These are phyloP conservation scores for Erythrocebus patas DNA, from an alignment of 2,113 vertebrate genomes.

Conservation along the genomic window DNA sequence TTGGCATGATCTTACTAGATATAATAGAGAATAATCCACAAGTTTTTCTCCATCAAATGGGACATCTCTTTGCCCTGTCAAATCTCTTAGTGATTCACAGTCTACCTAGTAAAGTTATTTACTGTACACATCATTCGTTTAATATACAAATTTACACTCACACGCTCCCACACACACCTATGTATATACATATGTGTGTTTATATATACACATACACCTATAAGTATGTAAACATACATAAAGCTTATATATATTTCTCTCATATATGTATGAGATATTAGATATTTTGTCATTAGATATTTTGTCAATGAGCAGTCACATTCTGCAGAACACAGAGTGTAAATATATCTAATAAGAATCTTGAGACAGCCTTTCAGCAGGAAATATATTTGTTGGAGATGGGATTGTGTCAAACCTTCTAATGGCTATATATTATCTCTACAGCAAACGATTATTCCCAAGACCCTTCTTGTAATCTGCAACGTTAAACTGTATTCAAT, in stretches of 20 bases:
- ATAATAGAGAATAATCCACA: neutral
- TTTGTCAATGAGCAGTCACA: neutral
- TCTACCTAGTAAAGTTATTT: neutral
- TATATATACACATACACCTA: too few species aligned
- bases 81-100: neutral
- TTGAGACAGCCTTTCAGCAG: neutral
- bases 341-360: neutral
- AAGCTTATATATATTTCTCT: too few species aligned
- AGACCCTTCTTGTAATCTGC: neutral
- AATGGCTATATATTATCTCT: neutral
- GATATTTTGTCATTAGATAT: neutral
- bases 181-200: too few species aligned
- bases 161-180: too few species aligned
- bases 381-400: neutral
- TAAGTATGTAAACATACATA: too few species aligned
- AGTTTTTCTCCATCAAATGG: neutral
- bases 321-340: neutral
- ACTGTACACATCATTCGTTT: neutral
- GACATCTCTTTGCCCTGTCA: neutral
- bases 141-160: neutral
- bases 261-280: neutral
- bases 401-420: accelerated
- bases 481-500: neutral
- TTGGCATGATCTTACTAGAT: neutral
- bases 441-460: neutral